These are phyloP conservation scores for Phoeniculus purpureus DNA, from an alignment of 2,797 vertebrate species.

Conservation along the genomic window DNA sequence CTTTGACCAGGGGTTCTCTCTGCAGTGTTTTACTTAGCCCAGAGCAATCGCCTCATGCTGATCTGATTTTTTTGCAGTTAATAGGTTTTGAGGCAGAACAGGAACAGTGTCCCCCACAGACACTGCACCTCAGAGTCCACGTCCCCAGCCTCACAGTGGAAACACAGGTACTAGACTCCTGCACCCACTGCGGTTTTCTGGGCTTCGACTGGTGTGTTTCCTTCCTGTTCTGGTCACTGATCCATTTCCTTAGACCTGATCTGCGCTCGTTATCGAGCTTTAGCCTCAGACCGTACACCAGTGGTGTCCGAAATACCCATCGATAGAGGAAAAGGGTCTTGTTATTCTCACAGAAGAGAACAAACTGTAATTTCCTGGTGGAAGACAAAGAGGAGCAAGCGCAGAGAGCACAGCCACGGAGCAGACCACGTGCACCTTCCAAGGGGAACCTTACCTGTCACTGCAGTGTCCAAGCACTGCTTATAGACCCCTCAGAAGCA, in stretches of 20 bases:
- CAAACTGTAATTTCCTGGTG: neutral
- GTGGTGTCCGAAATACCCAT: neutral
- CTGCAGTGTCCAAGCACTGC: neutral
- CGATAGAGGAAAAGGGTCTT: neutral
- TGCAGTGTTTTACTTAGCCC: neutral
- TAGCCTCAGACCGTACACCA: neutral
- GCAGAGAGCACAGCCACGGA: neutral
- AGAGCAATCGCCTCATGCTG: neutral
- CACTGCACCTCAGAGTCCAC: neutral
- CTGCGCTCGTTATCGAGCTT: constrained; percentile 19
- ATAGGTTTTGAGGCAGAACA: neutral
- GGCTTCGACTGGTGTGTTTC: neutral
- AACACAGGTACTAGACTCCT: neutral
- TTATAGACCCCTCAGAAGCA: neutral
- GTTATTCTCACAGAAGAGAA: neutral
- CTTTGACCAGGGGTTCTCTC: neutral
- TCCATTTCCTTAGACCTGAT: constrained; percentile 25
- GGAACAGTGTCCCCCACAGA: neutral
- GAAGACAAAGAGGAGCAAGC: neutral
- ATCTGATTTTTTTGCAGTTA: neutral
- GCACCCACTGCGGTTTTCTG: neutral
- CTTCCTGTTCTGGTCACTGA: neutral
- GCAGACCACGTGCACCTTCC: neutral
- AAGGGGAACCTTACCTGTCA: neutral
- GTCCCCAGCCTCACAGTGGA: neutral